Evolutionary conservation across 1,140 invertebrate species (phyloP), one percentile per base, ranked within the genome.

Genomic region (Lasioglossum baleicum): DNA sequence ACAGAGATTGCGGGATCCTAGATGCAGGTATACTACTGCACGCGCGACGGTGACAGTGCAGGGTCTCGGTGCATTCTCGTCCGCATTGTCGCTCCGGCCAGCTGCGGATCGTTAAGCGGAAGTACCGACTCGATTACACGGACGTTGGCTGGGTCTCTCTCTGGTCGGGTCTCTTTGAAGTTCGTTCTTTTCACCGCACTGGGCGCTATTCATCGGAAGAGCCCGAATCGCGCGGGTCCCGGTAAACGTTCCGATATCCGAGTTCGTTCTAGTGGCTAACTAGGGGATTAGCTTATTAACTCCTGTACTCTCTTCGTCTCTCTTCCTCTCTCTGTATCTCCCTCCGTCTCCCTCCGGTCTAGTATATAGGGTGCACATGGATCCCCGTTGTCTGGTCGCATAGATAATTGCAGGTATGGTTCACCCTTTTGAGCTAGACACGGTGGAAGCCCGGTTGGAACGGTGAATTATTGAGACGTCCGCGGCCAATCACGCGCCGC

Each of bases 1-100:
- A 79, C 83, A 80, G 85, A 89, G 85, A 89, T 88, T 84, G 87
- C 83, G 80, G 86, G 67, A 81, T 83, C 72, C 74, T 81, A 76
- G 78, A 77, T 71, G 74, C 74, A 83, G 67, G 81, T 86, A 79
- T 75, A 86, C 65, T 44, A 53, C 51, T 53, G 73, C 74, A 80
- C 80, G 74, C 66, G 72, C 66, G 61, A 67, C 51, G 20, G 1
- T 70, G 66, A 85, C 70, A 75, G 70, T 42, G 51, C 74, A 75
- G 48, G 72, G 60, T 63, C 82, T 67, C 72, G 67, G 70, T 80
- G 60, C 71, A 80, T 69, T 42, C 26, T 40, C 76, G 22, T 73
- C 69, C 60, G 69, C 69, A 79, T 79, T 69, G 51, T 72, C 44
- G 26, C 42, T 61, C 51, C 64, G 20, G 64, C 22, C 67, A 6